Evolutionary conservation across 2,888 invertebrate genomes (phyloP).

Genomic region (Eubasilissa splendida): DNA sequence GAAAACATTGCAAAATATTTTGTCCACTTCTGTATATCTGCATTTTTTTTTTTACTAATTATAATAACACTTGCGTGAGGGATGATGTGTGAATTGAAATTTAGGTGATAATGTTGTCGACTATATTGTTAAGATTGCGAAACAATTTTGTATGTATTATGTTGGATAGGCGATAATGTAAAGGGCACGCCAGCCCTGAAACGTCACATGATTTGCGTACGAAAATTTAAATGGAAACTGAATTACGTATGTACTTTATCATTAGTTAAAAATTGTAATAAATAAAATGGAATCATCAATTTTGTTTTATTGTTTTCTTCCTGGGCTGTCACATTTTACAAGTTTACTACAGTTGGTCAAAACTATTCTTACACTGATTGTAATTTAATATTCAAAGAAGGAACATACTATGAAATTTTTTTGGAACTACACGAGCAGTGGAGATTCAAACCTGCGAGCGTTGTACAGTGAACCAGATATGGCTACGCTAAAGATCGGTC

Average conservation of each 20-base stretch:
- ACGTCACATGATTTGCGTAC: constrained; percentile 31
- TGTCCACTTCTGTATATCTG: not conserved
- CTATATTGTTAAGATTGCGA: constrained; percentile 38
- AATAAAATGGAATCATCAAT: constrained; percentile 50
- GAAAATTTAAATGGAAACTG: constrained; percentile 42
- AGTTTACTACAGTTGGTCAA: too few relatives aligned
- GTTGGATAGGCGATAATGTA: constrained; percentile 32
- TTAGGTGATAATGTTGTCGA: constrained; percentile 32
- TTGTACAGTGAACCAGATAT: too few relatives aligned
- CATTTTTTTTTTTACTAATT: constrained; percentile 15
- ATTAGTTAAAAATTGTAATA: constrained; percentile 57
- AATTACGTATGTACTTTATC: constrained; percentile 55
- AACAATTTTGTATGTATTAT: constrained; percentile 50
- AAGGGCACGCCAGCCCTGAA: constrained; percentile 24
- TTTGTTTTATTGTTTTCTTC: constrained; percentile 4
- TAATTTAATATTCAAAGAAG: too few relatives aligned
- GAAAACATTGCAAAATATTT: constrained; percentile 2
- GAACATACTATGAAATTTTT: too few relatives aligned
- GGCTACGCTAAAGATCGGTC: too few relatives aligned
- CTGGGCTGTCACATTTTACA: too few relatives aligned
- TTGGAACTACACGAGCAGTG: too few relatives aligned
- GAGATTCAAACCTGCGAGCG: too few relatives aligned
- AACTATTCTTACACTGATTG: too few relatives aligned
- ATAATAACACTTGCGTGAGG: not conserved
- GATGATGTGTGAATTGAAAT: constrained; percentile 16